Evolutionary conservation across 2,113 vertebrate genomes (phyloP).

Genomic region (Xyliphius kryptos): DNA sequence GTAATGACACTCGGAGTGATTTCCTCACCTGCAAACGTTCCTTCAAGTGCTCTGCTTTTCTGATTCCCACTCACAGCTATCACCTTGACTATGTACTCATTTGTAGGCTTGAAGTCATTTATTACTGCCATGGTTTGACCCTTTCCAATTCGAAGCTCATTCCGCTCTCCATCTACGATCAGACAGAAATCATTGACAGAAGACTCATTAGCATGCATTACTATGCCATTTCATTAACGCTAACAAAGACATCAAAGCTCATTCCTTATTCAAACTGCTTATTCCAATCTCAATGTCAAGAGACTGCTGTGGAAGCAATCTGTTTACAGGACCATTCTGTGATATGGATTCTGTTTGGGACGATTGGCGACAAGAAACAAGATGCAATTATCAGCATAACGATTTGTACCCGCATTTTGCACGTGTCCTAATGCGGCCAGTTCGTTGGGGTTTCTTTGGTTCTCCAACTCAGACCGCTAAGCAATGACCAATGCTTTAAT

Average conservation of each 20-base stretch:
- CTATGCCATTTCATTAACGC: conserved; percentile 21
- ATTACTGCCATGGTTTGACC: conserved; percentile 60
- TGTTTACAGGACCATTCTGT: conserved; percentile 9
- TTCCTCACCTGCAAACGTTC: conserved; percentile 57
- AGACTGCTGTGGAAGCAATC: conserved; percentile 13
- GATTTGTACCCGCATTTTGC: no score
- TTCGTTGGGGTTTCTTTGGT: no score
- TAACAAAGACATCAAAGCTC: conserved; percentile 36
- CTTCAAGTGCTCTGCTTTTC: conserved; percentile 62
- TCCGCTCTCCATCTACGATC: conserved; percentile 55
- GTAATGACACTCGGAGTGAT: not conserved
- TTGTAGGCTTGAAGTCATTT: conserved; percentile 57
- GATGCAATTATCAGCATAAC: no score
- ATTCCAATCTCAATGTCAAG: conserved; percentile 35
- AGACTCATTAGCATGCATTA: conserved; percentile 27
- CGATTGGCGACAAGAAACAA: no score
- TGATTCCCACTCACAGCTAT: conserved; percentile 57
- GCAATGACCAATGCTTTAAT: no score
- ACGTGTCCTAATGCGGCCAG: no score
- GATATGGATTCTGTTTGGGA: no score
- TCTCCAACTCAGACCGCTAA: no score
- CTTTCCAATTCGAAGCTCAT: conserved; percentile 58
- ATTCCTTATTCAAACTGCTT: conserved; percentile 16
- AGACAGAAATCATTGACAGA: conserved; percentile 20
- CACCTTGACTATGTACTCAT: conserved; percentile 58